These are phyloP conservation scores for Nasalis larvatus DNA, from an alignment of 2,113 vertebrate species.

Conservation along the genomic window DNA sequence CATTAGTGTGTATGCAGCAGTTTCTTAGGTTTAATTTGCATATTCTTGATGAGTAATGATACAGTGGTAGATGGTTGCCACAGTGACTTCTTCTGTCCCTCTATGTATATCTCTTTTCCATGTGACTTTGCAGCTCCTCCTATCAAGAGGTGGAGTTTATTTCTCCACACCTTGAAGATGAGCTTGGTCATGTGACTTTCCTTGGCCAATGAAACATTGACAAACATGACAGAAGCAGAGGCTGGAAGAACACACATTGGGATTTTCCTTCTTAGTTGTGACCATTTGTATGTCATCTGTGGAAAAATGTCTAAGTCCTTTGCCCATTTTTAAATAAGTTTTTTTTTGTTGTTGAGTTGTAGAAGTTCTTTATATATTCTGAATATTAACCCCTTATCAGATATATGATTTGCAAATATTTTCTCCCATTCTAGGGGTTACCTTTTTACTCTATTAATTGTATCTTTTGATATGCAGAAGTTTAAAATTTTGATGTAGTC, in stretches of 20 bases:
- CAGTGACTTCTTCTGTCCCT: not conserved
- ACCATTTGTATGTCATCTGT: no score
- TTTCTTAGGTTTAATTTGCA: not conserved
- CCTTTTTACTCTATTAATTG: no score
- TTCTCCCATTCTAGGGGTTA: no score
- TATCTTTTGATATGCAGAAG: no score
- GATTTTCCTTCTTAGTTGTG: not conserved
- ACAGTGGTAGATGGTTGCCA: not conserved
- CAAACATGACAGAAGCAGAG: not conserved
- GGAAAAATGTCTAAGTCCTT: no score
- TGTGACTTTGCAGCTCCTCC: not conserved
- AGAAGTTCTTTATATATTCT: no score
- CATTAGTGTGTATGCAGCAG: not conserved
- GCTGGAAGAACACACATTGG: not conserved
- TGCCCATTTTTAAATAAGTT: no score
- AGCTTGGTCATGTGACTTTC: not conserved
- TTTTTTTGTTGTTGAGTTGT: no score
- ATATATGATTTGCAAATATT: no score
- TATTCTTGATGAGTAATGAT: not conserved
- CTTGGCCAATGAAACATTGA: not conserved
- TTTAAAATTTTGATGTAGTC: no score
- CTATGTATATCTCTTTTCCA: not conserved
- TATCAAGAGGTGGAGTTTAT: not conserved
- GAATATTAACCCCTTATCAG: no score
- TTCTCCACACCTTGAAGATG: not conserved